Base-by-base conservation (phyloP, 2,797 vertebrate genomes). In the Coranthus polyacanthus region DNA sequence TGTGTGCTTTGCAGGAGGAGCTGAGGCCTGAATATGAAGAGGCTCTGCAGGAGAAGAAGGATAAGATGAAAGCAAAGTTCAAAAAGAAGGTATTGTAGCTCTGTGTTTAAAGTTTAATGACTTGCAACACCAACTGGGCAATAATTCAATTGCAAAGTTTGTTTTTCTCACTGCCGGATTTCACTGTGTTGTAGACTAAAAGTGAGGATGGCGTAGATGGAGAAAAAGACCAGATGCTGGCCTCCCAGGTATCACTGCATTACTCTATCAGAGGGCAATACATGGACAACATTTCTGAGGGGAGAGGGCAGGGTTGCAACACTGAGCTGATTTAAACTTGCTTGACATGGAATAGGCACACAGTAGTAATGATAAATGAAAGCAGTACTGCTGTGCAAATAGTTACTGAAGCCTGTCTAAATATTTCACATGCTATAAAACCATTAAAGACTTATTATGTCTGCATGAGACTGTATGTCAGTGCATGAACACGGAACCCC, bases 21-120 rank as follows among this genome's bases (percentile, higher is more conserved):
- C 89, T 96, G 58, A 95, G 97, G 68, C 97, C 97, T 18, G 96
- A 97, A 75, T 99, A 99, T 72, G 97, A 98, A 89, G 95, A 92
- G 60, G 95, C 92, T 87, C 82, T 99, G 9, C 92, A 95, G 8
- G 93, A 96, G 88, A 99, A 98, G 78, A 94, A 93, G 74, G 80
- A 90, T 56, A 96, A 91, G 88, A 92, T 84, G 45, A 94, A 92
- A 88, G 89, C 53, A 80, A 69, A 56, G 49, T 82, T 58, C 0
- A 84, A 82, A 66, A 83, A 78, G 16, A 93, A 94, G 77, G 86
- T 90, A 50, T 11, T 22, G 29, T 44, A 20, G 32, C 0, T 34
- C 12, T 72, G 15, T 46, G 18, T 67, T 44, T 71, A 5, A 4
- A 34, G 3, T 39, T 45, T n/a, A 17, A 12, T 49, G 21, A 66